Percentiles rank a stretch among this genome's conserved stretches.
These are phyloP conservation scores for Apogon talboti DNA, from an alignment of 2,797 vertebrate species.

Conservation along the genomic window DNA sequence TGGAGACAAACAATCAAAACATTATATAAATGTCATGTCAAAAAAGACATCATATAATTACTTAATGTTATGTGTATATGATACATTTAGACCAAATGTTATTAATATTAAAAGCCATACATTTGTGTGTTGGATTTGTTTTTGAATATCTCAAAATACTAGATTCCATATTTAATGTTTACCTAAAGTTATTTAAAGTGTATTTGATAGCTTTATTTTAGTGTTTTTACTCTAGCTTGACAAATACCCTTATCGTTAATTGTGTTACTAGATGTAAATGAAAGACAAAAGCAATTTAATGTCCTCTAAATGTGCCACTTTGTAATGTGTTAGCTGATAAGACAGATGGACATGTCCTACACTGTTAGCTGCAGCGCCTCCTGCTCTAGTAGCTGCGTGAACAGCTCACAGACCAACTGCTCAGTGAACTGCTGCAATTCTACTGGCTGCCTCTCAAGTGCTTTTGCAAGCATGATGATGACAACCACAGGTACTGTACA, in stretches of 20 bases:
- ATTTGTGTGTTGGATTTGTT: too few relatives aligned
- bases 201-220: neutral
- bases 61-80: neutral
- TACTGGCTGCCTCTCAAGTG: conserved; percentile 78
- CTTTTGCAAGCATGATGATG: conserved; percentile 66
- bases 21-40: neutral
- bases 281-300: neutral
- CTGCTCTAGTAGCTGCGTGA: conserved; percentile 66
- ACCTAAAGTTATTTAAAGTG: too few relatives aligned
- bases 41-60: neutral
- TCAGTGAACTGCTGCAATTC: conserved; percentile 77
- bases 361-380: conserved; percentile 70
- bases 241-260: too few relatives aligned
- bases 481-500: conserved; percentile 71
- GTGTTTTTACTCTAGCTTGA: neutral
- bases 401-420: conserved; percentile 64
- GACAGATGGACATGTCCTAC: conserved; percentile 64
- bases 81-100: too few relatives aligned
- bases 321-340: conserved; percentile 75
- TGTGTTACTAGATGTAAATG: too few relatives aligned
- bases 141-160: too few relatives aligned
- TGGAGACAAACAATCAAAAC: conserved; percentile 18
- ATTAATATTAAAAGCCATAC: too few relatives aligned
- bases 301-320: conserved; percentile 29
- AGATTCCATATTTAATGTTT: too few relatives aligned